Evolutionary conservation across 1,140 invertebrate species (phyloP), one percentile per base, ranked within the genome.

Genomic region (Pemphigus obesinymphae): DNA sequence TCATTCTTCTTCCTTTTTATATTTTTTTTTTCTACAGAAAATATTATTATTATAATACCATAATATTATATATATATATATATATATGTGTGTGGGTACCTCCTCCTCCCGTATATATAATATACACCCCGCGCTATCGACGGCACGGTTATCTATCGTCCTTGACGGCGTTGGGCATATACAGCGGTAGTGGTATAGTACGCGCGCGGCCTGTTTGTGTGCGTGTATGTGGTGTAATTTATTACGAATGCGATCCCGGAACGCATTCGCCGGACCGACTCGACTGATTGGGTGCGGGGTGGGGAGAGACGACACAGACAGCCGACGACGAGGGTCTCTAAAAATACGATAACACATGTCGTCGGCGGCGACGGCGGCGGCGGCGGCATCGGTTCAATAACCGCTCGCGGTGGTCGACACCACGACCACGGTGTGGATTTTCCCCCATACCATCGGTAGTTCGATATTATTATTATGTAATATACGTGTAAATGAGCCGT

Each of bases 271-370:
- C 20, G 37, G 23, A 29, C 40, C 11, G 37, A 68, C 66, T 31
- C 61, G 66, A 68, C 66, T 15, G 68, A 70, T 70, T 26, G 23
- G 68, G 11, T 8, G 61, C 15, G 43, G 15, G 45, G 43, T 26
- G 26, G 43, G 70, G 43, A 31, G 70, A 50, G 70, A 50, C 66
- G n/a, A 45, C n/a, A n/a, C 70, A 50, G 70, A 73, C 70, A 40
- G 40, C 43, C 40, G 70, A 73, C 70, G 45, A 29, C 43, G 45
- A 73, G 70, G 70, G 70, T 73, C 70, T 50, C 70, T 73, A 73
- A 73, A 73, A 73, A 73, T 73, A 73, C 70, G 70, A 73, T 73
- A 73, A 29, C 70, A 73, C 70, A 73, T 73, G 70, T 50, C 70
- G 55, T 58, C 55, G 55, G 6, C 55, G 55, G 26, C 55, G 55